Evolutionary conservation across 2,888 invertebrate genomes (phyloP).

Genomic region (Mechanitis messenoides): DNA sequence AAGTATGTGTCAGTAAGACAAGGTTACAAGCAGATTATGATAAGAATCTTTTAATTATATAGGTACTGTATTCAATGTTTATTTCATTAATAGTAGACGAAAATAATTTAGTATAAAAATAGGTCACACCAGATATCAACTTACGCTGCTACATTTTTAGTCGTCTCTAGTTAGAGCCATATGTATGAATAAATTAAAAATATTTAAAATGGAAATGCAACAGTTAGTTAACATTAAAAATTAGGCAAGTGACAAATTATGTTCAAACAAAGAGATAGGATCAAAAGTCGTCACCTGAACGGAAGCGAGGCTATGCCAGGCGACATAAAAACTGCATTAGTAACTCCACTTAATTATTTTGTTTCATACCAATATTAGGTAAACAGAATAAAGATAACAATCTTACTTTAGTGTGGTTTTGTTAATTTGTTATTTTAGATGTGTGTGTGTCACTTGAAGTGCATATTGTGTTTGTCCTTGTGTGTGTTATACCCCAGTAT

Average conservation of each 20-base stretch:
- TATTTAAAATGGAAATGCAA: slow-evolving; percentile 21
- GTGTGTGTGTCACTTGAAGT: too few species aligned
- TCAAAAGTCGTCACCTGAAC: slow-evolving; percentile 66
- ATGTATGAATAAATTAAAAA: slow-evolving; percentile 12
- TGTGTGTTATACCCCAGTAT: too few species aligned
- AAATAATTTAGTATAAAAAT: too few species aligned
- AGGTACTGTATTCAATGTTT: too few species aligned
- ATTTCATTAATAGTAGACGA: too few species aligned
- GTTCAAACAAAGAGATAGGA: slow-evolving; percentile 51
- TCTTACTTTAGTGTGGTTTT: slow-evolving; percentile 7
- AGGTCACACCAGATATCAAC: too few species aligned
- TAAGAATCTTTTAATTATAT: too few species aligned
- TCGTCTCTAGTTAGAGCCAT: too few species aligned
- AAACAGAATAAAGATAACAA: slow-evolving; percentile 27
- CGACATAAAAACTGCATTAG: slow-evolving; percentile 73
- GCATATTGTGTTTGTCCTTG: too few species aligned
- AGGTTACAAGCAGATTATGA: too few species aligned
- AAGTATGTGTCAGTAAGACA: too few species aligned
- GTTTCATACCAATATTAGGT: slow-evolving; percentile 28
- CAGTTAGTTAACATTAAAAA: slow-evolving; percentile 12
- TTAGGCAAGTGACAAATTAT: slow-evolving; percentile 52
- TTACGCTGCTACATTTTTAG: too few species aligned
- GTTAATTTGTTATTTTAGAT: not conserved
- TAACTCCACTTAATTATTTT: slow-evolving; percentile 38
- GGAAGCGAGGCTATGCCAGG: slow-evolving; percentile 55